phyloP scores from a whole-genome alignment of 2,113 vertebrate species.

The Addax nasomaculatus region DNA sequence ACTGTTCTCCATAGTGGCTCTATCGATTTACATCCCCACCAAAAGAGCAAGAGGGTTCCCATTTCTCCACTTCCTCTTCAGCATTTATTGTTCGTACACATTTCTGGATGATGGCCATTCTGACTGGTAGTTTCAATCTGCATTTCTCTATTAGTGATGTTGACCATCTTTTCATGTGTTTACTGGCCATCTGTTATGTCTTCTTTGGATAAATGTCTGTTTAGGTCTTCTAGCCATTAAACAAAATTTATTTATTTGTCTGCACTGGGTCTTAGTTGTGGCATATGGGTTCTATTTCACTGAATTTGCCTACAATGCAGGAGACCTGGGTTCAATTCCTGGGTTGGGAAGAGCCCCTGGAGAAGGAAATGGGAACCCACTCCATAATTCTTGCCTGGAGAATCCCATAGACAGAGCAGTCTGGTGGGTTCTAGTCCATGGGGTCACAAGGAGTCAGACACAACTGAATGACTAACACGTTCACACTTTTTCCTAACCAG shows the following conservation, averaged over 20 bases:
- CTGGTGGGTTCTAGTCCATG: neutral
- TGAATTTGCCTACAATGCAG: neutral
- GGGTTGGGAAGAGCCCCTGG: neutral
- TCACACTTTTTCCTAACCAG: neutral
- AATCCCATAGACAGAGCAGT: neutral
- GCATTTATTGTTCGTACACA: neutral
- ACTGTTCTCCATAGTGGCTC: neutral
- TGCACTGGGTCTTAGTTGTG: neutral
- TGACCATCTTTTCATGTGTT: neutral
- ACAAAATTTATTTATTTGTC: neutral
- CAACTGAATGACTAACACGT: neutral
- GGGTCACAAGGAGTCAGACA: neutral
- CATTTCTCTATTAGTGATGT: neutral
- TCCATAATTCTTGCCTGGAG: neutral
- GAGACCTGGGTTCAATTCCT: neutral
- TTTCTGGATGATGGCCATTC: neutral
- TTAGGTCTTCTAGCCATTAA: neutral
- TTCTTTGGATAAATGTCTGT: neutral
- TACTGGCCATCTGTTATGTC: neutral
- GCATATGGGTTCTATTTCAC: neutral
- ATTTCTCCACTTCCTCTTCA: neutral
- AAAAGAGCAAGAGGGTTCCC: neutral
- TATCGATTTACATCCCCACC: neutral
- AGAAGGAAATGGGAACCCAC: neutral
- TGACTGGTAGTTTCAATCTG: neutral